Conservation (phyloP, 2,888 invertebrate species). For the Ashinkailepas kermadecensis region DNA sequence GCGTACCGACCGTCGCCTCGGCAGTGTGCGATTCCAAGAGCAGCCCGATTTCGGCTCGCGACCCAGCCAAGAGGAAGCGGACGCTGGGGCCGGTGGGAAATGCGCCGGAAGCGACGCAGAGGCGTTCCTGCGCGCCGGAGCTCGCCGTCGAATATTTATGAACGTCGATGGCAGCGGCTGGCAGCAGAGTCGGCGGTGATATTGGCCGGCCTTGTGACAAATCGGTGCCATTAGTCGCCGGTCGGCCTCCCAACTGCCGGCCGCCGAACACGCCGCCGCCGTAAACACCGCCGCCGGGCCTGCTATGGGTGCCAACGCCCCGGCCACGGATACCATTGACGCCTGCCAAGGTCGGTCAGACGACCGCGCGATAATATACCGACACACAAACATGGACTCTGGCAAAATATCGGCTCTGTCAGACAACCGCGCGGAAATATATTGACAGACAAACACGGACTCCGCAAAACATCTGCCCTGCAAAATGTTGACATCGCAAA, state of each 20-base stretch:
- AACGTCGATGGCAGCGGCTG: background rate
- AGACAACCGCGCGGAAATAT: too few species aligned
- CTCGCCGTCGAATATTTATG: slow-evolving; percentile 5
- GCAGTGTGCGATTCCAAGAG: too few species aligned
- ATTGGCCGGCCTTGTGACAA: slow-evolving; percentile 14
- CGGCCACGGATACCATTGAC: background rate
- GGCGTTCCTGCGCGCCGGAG: background rate
- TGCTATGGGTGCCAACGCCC: background rate
- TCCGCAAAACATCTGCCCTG: too few species aligned
- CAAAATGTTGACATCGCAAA: too few species aligned
- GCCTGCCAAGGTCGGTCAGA: too few species aligned
- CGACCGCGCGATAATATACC: too few species aligned
- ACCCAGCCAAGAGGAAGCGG: background rate
- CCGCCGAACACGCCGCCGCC: background rate
- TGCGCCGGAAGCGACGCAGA: slow-evolving; percentile 4
- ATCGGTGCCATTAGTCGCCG: background rate
- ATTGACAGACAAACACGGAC: too few species aligned
- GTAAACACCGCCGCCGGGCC: background rate
- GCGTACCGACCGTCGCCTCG: too few species aligned
- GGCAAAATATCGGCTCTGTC: too few species aligned
- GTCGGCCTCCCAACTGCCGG: background rate
- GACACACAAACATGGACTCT: too few species aligned
- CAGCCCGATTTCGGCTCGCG: background rate
- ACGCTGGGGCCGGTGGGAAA: background rate
- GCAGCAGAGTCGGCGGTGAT: background rate